These are phyloP conservation scores for Emydura subglobosa DNA, from an alignment of 2,113 vertebrate genomes.

Conservation along the genomic window DNA sequence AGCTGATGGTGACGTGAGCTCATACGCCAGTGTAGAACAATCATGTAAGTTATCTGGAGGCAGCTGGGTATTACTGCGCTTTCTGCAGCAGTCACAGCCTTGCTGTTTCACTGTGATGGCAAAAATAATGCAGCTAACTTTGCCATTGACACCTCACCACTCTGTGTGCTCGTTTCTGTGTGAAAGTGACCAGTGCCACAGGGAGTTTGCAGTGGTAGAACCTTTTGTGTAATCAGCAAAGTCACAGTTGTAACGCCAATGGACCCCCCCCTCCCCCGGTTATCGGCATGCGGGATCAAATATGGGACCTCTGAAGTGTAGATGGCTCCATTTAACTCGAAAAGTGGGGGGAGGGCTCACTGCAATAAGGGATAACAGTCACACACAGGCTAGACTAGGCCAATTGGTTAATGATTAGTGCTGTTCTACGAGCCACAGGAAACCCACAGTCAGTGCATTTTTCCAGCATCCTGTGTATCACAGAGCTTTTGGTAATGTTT, in stretches of 20 bases:
- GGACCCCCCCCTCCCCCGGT: too few relatives aligned
- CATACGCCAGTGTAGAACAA: fast-evolving
- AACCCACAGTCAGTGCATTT: neutral
- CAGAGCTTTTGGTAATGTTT: neutral
- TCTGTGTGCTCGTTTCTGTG: neutral
- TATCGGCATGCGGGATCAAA: too few relatives aligned
- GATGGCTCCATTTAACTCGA: neutral
- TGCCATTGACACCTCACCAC: neutral
- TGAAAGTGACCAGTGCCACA: neutral
- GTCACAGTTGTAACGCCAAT: neutral
- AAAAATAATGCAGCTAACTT: neutral
- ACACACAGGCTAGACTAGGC: neutral
- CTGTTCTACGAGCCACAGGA: neutral
- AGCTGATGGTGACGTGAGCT: neutral
- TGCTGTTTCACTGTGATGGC: neutral
- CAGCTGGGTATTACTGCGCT: neutral
- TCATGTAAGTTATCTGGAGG: neutral
- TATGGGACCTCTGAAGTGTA: too few relatives aligned
- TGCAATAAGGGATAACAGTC: neutral
- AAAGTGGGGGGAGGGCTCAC: neutral
- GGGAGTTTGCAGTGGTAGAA: neutral
- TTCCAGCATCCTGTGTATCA: neutral
- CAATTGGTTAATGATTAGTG: neutral
- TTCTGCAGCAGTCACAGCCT: neutral
- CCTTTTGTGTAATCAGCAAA: neutral